Evolutionary conservation across 2,888 invertebrate genomes (phyloP).

Genomic region (Dasysyrphus tricinctus): DNA sequence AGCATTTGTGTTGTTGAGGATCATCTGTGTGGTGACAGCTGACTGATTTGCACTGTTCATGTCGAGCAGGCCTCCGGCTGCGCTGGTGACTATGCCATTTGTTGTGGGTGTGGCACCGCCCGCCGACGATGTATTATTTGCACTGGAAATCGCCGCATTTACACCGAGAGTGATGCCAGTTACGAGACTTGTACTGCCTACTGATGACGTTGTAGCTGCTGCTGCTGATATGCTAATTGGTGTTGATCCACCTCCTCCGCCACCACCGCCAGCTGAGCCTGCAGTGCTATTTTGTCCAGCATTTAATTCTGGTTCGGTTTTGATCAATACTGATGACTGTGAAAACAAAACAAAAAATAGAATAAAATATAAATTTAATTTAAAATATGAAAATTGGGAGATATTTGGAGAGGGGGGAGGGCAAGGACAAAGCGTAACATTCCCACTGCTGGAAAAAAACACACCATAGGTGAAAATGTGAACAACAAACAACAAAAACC

Average conservation of each 20-base stretch:
- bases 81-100: slow-evolving; percentile 69
- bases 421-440: slow-evolving; percentile 59
- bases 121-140: slow-evolving; percentile 71
- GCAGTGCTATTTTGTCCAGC: slow-evolving; percentile 78
- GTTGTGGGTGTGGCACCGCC: slow-evolving; percentile 75
- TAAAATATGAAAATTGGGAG: neutral
- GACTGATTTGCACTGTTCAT: slow-evolving; percentile 73
- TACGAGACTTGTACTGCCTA: slow-evolving; percentile 70
- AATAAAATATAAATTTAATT: slow-evolving; percentile 29
- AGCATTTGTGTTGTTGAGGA: slow-evolving; percentile 68
- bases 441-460: slow-evolving; percentile 55
- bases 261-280: slow-evolving; percentile 82
- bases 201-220: slow-evolving; percentile 67
- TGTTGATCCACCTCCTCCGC: slow-evolving; percentile 79
- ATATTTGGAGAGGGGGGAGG: neutral
- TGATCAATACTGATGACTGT: slow-evolving; percentile 83
- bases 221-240: slow-evolving; percentile 74
- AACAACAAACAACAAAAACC: slow-evolving; percentile 68
- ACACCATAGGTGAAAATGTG: slow-evolving; percentile 65
- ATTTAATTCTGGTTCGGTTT: slow-evolving; percentile 85
- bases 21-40: slow-evolving; percentile 71
- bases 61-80: slow-evolving; percentile 65
- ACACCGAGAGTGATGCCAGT: slow-evolving; percentile 70
- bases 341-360: slow-evolving; percentile 35
- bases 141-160: slow-evolving; percentile 70